phyloP scores from a whole-genome alignment of 2,888 invertebrate species.

The Anthophora plumipes region DNA sequence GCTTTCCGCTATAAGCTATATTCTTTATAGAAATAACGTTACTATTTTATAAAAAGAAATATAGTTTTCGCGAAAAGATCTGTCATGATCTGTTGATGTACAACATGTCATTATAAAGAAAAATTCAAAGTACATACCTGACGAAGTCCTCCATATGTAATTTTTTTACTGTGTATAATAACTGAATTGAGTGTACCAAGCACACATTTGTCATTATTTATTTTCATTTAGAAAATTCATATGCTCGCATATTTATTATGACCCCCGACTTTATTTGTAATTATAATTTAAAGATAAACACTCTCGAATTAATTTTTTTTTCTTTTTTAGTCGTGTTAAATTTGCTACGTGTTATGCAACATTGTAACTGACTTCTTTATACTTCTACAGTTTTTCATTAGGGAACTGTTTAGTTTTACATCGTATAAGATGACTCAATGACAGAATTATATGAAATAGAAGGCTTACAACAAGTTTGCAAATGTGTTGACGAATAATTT shows the following conservation, averaged over 20 bases:
- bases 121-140: slow-evolving; percentile 22
- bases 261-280: slow-evolving; percentile 30
- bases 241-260: slow-evolving; percentile 54
- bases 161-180: slow-evolving; percentile 32
- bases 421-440: too few species aligned
- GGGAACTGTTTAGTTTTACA: neutral
- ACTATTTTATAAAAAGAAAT: slow-evolving; percentile 42
- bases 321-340: slow-evolving; percentile 4
- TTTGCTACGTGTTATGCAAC: slow-evolving; percentile 2
- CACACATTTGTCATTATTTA: slow-evolving; percentile 52
- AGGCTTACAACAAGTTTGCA: slow-evolving; percentile 27
- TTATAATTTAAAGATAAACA: slow-evolving; percentile 10
- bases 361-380: neutral
- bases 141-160: slow-evolving; percentile 36
- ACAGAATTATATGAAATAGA: slow-evolving; percentile 50
- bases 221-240: slow-evolving; percentile 48
- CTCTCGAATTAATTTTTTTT: slow-evolving; percentile 22
- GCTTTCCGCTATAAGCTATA: slow-evolving; percentile 29
- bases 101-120: slow-evolving; percentile 12
- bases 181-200: slow-evolving; percentile 29
- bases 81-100: slow-evolving; percentile 18
- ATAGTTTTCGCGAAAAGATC: slow-evolving; percentile 23
- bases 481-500: slow-evolving; percentile 1
- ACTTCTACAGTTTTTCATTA: slow-evolving; percentile 7
- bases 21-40: slow-evolving; percentile 30